Evolutionary conservation across 2,797 vertebrate genomes (phyloP).

Genomic region (Vireo griseus): DNA sequence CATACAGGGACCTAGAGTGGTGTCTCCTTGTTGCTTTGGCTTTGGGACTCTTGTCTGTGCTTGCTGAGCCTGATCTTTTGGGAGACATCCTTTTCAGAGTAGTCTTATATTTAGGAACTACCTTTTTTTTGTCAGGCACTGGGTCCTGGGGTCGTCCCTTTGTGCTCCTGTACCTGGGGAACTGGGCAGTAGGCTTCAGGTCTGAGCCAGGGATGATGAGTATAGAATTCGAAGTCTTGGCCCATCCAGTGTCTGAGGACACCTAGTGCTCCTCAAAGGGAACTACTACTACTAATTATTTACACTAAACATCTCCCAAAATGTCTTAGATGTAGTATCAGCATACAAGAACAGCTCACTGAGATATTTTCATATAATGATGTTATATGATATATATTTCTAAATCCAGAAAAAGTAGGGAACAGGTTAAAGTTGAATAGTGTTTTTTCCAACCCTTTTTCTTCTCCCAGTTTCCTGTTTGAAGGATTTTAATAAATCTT

Average conservation of each 20-base stretch:
- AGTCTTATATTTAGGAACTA: neutral
- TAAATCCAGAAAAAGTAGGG: neutral
- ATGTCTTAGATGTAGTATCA: neutral
- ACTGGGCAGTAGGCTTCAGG: neutral
- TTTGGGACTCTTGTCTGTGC: neutral
- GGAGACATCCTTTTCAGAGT: neutral
- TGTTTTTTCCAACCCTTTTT: neutral
- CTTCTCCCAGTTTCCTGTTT: neutral
- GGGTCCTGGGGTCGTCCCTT: neutral
- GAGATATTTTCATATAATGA: neutral
- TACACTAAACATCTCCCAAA: neutral
- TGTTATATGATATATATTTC: neutral
- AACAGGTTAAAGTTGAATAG: neutral
- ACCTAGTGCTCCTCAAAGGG: neutral
- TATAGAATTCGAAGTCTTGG: neutral
- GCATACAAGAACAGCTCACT: neutral
- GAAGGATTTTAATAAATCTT: neutral
- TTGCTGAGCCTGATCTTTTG: neutral
- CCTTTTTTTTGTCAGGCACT: neutral
- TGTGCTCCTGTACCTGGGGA: neutral
- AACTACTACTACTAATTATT: neutral
- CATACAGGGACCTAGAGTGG: neutral
- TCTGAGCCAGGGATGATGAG: fast-evolving
- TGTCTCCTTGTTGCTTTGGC: neutral
- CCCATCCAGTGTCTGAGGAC: neutral